Conservation (phyloP, 23 tunicate species). For the Styela clava region DNA sequence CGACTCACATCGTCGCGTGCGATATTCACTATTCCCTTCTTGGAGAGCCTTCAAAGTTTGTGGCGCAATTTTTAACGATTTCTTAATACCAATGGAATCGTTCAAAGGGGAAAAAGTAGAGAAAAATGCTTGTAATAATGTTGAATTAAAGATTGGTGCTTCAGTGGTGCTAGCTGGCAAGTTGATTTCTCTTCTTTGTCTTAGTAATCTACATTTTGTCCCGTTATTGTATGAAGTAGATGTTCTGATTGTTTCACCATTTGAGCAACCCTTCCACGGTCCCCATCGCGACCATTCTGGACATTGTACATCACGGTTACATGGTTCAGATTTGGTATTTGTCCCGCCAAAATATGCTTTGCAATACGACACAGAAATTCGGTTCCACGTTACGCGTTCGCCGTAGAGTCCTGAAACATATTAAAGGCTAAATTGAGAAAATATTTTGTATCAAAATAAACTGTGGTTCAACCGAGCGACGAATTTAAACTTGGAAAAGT, state of each 20-base stretch:
- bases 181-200: background rate
- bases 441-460: too few relatives aligned
- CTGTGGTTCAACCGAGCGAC: too few relatives aligned
- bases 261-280: constrained; percentile 3
- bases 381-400: background rate
- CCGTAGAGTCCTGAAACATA: background rate
- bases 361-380: background rate
- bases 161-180: background rate
- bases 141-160: background rate
- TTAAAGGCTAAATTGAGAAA: too few relatives aligned
- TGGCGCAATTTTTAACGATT: background rate
- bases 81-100: background rate
- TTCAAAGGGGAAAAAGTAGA: background rate
- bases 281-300: constrained; percentile 28
- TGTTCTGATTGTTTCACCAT: background rate
- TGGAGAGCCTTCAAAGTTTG: background rate
- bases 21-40: background rate
- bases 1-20: background rate
- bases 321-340: constrained; percentile 11
- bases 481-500: too few relatives aligned
- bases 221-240: background rate
- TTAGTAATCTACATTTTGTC: background rate
- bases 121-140: background rate
- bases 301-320: constrained; percentile 7
- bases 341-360: constrained; percentile 20